Evolutionary conservation across 2,113 vertebrate genomes (phyloP).

Genomic region (Rana temporaria): DNA sequence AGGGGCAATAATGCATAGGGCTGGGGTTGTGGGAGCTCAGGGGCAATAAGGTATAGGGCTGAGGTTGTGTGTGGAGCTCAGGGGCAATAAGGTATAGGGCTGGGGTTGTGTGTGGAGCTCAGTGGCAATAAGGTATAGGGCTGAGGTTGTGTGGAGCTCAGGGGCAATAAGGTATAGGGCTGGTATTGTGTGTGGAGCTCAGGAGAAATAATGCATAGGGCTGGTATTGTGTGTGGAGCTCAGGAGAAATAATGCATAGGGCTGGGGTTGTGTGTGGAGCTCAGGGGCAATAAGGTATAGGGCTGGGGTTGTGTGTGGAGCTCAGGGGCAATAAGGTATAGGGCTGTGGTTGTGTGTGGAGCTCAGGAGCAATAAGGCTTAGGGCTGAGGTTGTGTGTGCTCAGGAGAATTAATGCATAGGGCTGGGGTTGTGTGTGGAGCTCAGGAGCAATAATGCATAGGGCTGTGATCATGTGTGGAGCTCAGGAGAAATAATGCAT

Average conservation of each 20-base stretch:
- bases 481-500: neutral
- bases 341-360: neutral
- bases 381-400: neutral
- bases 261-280: neutral
- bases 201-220: neutral
- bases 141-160: no score
- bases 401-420: neutral
- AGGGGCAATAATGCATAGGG: neutral
- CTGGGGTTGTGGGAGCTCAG: neutral
- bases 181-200: neutral
- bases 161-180: constrained; percentile 1
- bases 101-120: neutral
- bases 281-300: neutral
- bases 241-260: neutral
- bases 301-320: no score
- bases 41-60: neutral
- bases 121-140: neutral
- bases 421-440: neutral
- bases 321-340: neutral
- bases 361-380: neutral
- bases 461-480: neutral
- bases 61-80: neutral
- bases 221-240: neutral
- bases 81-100: neutral
- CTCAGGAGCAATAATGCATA: neutral